phyloP scores from a whole-genome alignment of 2,113 vertebrate genomes.

The Myiopsitta monachus region DNA sequence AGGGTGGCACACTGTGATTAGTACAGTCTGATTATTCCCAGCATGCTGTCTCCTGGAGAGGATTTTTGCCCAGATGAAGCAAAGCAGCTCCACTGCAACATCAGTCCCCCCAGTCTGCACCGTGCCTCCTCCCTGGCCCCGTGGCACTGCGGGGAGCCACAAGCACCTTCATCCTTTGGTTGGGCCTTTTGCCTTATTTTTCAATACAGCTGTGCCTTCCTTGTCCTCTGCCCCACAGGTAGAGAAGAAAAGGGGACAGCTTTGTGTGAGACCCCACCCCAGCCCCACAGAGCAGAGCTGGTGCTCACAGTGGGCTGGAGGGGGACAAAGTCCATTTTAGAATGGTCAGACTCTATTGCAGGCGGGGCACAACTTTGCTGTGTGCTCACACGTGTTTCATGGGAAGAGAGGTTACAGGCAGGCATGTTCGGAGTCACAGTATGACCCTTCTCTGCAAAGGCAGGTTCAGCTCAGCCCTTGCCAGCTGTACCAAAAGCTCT shows the following conservation, averaged over 20 bases:
- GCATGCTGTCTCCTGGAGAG: background rate
- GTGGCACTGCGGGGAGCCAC: fast-evolving
- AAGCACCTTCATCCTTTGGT: background rate
- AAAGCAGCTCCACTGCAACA: background rate
- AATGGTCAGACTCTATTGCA: fast-evolving
- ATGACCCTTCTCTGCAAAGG: background rate
- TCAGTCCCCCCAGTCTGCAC: background rate
- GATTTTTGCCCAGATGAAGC: background rate
- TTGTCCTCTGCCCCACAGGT: background rate
- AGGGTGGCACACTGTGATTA: background rate
- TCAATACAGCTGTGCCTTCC: conserved; percentile 16
- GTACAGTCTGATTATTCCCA: background rate
- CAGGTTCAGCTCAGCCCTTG: background rate
- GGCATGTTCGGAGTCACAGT: background rate
- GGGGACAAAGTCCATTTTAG: background rate
- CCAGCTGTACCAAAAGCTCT: background rate
- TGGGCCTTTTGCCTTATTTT: background rate
- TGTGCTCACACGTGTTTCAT: background rate
- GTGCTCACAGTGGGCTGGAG: fast-evolving
- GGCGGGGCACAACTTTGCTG: background rate
- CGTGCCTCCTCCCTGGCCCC: background rate
- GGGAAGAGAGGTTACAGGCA: background rate
- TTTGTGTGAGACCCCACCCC: background rate
- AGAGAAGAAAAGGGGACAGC: background rate
- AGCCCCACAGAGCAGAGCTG: background rate